Conservation (phyloP, 2,888 invertebrate genomes). For the Phengaris alcon region DNA sequence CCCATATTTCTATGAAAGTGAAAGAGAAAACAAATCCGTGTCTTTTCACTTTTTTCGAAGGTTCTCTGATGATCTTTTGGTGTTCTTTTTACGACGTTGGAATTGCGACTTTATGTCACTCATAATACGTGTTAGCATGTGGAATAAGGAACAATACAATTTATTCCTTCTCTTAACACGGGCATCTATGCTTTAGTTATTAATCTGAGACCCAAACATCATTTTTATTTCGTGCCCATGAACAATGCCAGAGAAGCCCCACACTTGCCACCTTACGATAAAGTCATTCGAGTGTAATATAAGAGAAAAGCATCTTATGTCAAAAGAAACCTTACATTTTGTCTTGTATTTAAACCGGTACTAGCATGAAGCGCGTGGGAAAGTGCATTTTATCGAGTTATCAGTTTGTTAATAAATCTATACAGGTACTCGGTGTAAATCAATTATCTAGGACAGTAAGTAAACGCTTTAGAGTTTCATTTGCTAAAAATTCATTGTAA, state of each 20-base stretch:
- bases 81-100: no score
- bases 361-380: constrained; percentile 5
- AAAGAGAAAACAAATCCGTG: no score
- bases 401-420: not conserved
- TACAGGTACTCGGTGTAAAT: not conserved
- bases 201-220: no score
- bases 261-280: constrained; percentile 6
- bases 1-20: no score
- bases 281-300: constrained; percentile 24
- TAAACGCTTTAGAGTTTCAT: not conserved
- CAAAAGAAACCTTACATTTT: constrained; percentile 20
- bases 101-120: no score
- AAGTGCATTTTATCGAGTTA: not conserved
- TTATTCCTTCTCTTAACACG: no score
- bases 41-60: no score
- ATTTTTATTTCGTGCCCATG: not conserved
- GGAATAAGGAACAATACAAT: no score
- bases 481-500: no score
- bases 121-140: no score
- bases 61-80: no score
- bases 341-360: constrained; percentile 4
- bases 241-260: not conserved
- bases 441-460: not conserved
- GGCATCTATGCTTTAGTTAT: no score
- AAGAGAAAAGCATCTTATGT: constrained; percentile 21